Evolutionary conservation across 2,888 invertebrate genomes (phyloP), one percentile per base, ranked within the genome.

Genomic region (Dryocosmus kuriphilus): DNA sequence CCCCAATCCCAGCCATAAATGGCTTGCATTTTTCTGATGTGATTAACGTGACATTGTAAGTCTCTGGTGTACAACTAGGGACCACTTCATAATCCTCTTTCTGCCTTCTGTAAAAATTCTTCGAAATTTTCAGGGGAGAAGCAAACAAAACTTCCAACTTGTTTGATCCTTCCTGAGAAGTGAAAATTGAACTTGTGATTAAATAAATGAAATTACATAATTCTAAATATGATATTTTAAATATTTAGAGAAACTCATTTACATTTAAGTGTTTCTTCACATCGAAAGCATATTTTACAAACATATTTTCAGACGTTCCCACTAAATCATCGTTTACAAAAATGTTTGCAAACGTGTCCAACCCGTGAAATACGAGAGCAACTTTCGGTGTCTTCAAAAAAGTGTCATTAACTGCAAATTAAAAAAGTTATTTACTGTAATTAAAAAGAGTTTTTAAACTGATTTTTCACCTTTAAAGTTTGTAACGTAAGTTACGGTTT

Each of bases 1-100:
- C 98, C 99, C 98, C 98, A 99, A 89, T 98, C 98, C 97, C 99
- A 99, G 55, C 96, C 93, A 90, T 98, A 99, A 0, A 98, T 97
- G 9, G 98, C 96, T 92, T 98, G 98, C 96, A 97, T 97, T 92
- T 98, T 98, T 75, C 98, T 93, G 57, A 98, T 92, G 91, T 97
- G 96, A 92, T 99, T 99, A 5, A 95, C 96, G 88, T 98, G 97
- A 86, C 98, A 98, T 96, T 93, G 87, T 97, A 97, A 1, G 92
- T 92, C 0, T 91, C 87, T 0, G 95, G 94, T 0, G 97, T 96
- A 89, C 98, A 98, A 16, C 93, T 92, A 0, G 98, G 98, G 0
- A 96, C 96, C 83, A 97, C 92, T 86, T 90, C 82, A 92, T 94
- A 93, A 16, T 92, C 81, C 85, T 80, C 77, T 92, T 92, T 84